Evolutionary conservation across 2,113 vertebrate species (phyloP), one percentile per base, ranked within the genome.

Genomic region (Leptobrachium leishanense): DNA sequence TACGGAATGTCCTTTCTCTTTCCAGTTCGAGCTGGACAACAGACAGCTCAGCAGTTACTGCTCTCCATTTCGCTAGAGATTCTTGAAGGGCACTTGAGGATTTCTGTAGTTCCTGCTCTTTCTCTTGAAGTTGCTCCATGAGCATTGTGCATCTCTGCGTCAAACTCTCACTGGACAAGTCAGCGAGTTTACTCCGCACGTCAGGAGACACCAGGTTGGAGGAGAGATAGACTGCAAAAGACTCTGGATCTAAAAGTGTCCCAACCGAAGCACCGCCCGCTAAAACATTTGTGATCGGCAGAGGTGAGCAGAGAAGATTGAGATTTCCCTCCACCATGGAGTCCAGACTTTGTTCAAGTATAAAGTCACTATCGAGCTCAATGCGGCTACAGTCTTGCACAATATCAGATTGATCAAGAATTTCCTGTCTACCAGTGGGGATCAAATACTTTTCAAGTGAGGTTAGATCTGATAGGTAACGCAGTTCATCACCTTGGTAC

Each of bases 401-500:
- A 68, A 83, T 79, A 55, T 84, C 85, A 43, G 87, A 89, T 0
- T 13, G 15, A 15, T 20, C 69, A 0, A 87, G 92, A 10, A 85
- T 85, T 0, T 87, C 82, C 3, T 74, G 82, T 77, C 31, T 43
- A 0, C 68, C 87, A 0, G 76, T 88, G 0, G 89, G 88, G 46
- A 88, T 41, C 50, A 96, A 84, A 67, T 94, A 95, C 55, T 92
- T 90, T n/a, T 91, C 91, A 91, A 95, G 86, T 5, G 85, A 82
- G 6, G 72, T 82, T 5, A 75, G 69, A 20, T 55, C 82, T 43
- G 81, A 43, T 46, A 73, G 87, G 15, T 82, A 43, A 44, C 80
- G 82, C 10, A 82, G 8, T 11, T 82, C 82, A 68, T 70, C 64
- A 62, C 68, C 71, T 6, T 76, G 40, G 0, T 68, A 82, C 46